Evolutionary conservation across 2,797 vertebrate species (phyloP).

Genomic region (Cyprinella venusta): DNA sequence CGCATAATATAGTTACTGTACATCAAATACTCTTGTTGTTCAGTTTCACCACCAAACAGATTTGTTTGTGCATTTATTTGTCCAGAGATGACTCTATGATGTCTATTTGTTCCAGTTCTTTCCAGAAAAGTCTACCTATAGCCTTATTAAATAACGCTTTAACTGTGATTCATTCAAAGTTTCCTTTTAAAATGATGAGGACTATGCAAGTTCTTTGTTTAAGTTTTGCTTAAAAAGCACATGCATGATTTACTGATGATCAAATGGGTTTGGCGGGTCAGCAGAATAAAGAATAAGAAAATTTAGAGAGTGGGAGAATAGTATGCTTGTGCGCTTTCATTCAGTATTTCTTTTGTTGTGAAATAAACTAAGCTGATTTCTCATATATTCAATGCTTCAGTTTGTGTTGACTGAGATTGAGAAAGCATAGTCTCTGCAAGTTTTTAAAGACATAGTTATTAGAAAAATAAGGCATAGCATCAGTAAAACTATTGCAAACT

Average conservation of each 20-base stretch:
- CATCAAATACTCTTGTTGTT: background rate
- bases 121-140: background rate
- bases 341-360: slow-evolving; percentile 4
- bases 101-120: slow-evolving; percentile 1
- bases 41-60: background rate
- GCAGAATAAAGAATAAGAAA: slow-evolving; percentile 29
- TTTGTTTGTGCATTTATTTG: background rate
- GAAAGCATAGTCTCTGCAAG: background rate
- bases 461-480: background rate
- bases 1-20: background rate
- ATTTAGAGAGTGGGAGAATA: background rate
- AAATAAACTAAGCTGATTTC: slow-evolving; percentile 1
- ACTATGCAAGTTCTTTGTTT: slow-evolving; percentile 39
- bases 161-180: slow-evolving; percentile 7
- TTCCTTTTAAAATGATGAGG: slow-evolving; percentile 43
- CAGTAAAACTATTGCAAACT: background rate
- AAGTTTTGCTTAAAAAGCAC: slow-evolving; percentile 46
- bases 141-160: slow-evolving; percentile 5
- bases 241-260: slow-evolving; percentile 38
- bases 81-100: background rate
- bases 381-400: background rate
- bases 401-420: background rate
- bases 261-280: slow-evolving; percentile 32
- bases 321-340: background rate
- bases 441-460: background rate